Base-by-base conservation (phyloP, 1,140 invertebrate genomes). In the Drosophila punjabiensis region DNA sequence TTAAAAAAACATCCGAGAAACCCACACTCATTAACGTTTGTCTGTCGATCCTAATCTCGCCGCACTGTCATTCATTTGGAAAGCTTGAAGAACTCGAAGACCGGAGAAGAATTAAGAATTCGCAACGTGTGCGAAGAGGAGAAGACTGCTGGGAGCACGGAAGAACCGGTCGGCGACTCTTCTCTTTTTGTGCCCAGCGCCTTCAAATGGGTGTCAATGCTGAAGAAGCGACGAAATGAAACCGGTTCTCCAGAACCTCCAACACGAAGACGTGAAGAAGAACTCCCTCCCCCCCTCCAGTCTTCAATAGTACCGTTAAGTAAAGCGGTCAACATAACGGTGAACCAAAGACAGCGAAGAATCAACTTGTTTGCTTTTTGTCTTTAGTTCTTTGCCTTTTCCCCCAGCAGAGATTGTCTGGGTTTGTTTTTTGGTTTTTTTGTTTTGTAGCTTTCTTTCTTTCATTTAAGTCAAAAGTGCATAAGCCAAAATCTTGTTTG, bases 251-350 rank as follows among this genome's bases (percentile, higher is more conserved):
- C 37, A 63, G 66, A 61, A 70, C 59, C 59, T 30, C 60, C 55
- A 14, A 18, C 50, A 47, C 33, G 28, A 35, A 56, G 50, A 55
- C 11, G 7, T 11, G 32, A 20, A 56, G 33, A 45, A 52, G 24
- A 24, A 24, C 24, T 3, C 28, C n/a, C 13, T 14, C 30, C 30
- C 37, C 28, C n/a, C 32, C 9, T 16, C 16, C 28, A 16, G 45
- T 68, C 43, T 32, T 56, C 70, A 56, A 68, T 56, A 56, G 64
- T 90, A 90, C 85, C 85, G 85, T 89, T 89, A 89, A 80, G 64
- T 64, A 82, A 76, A 66, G 85, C 85, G 85, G 85, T 89, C 85
- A 89, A 86, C 86, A 90, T 89, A 89, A 90, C 85, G 82, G 85
- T 87, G 41, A 71, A 62, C 59, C 33, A 78, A 79, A 79, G 59